Evolutionary conservation across 2,113 vertebrate genomes (phyloP).

Genomic region (Propithecus coquereli): DNA sequence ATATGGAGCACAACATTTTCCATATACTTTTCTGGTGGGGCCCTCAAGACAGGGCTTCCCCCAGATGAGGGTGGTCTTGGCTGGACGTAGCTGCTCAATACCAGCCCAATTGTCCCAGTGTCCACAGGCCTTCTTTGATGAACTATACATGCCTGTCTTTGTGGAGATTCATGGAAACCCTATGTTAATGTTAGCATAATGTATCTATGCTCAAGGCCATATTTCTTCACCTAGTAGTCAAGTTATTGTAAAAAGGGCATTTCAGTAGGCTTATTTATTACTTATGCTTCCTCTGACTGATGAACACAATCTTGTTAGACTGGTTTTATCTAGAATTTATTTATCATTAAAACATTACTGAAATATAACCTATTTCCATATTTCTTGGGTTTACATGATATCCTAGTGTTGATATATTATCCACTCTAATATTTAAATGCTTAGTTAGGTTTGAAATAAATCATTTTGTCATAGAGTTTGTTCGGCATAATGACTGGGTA

Average conservation of each 20-base stretch:
- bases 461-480: slow-evolving; percentile 1
- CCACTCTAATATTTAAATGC: slow-evolving; percentile 1
- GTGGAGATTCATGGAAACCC: background rate
- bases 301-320: background rate
- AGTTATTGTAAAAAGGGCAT: background rate
- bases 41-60: background rate
- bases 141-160: background rate
- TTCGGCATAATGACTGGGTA: background rate
- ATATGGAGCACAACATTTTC: background rate
- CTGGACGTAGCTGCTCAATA: background rate
- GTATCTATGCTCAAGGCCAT: background rate
- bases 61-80: background rate
- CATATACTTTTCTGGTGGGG: background rate
- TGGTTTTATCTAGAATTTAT: background rate
- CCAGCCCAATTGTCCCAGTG: background rate
- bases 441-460: background rate
- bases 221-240: background rate
- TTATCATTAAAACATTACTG: background rate
- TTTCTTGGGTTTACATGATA: background rate
- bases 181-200: background rate
- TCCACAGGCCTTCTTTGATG: background rate
- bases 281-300: background rate
- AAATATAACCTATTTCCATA: background rate
- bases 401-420: background rate
- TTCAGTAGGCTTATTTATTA: background rate